These are phyloP conservation scores for Cetonia aurata DNA, from an alignment of 2,888 invertebrate genomes.

Conservation along the genomic window DNA sequence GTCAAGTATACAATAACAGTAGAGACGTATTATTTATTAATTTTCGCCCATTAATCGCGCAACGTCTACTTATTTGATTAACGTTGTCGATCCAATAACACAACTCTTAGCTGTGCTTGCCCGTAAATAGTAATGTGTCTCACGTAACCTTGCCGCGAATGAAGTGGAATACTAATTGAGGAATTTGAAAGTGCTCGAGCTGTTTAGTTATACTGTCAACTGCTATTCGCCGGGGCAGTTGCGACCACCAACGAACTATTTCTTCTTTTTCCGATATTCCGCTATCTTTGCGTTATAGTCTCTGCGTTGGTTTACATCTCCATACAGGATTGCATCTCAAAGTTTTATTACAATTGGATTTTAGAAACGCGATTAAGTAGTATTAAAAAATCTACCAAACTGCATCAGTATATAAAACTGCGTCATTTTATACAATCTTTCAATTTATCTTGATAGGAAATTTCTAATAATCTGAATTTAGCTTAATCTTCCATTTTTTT, in stretches of 20 bases:
- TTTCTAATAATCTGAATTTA: background rate
- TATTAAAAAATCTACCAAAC: too few species aligned
- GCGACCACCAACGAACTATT: constrained; percentile 31
- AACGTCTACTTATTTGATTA: constrained; percentile 4
- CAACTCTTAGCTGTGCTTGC: constrained; percentile 19
- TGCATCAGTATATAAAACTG: too few species aligned
- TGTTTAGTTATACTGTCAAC: constrained; percentile 12
- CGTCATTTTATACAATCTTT: too few species aligned
- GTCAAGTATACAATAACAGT: background rate
- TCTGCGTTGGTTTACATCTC: background rate
- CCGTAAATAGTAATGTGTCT: constrained; percentile 39
- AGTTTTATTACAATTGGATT: too few species aligned
- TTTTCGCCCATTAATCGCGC: background rate
- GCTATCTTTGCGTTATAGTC: background rate
- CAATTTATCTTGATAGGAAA: background rate
- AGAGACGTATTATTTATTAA: background rate
- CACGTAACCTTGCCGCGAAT: constrained; percentile 35
- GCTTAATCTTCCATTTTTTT: background rate
- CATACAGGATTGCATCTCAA: background rate
- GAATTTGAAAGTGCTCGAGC: constrained; percentile 44
- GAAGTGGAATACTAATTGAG: constrained; percentile 43
- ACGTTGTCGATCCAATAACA: constrained; percentile 4
- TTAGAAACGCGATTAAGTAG: too few species aligned
- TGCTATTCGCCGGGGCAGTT: constrained; percentile 24
- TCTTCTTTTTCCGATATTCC: constrained; percentile 35